Evolutionary conservation across 2,797 vertebrate genomes (phyloP).

Genomic region (Mareca strepera): DNA sequence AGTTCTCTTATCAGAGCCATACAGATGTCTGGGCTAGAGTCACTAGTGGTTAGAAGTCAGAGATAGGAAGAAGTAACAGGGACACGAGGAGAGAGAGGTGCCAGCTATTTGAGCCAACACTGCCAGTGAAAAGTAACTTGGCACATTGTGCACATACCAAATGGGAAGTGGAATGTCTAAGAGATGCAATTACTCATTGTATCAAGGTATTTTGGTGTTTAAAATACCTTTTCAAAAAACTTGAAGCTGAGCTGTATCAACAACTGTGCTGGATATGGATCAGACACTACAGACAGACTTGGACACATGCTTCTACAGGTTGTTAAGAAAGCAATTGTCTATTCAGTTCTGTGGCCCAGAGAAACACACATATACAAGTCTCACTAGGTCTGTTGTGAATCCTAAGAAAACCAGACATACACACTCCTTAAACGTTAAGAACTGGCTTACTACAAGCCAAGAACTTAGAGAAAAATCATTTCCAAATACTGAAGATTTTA

Average conservation of each 20-base stretch:
- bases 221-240: neutral
- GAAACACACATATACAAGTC: neutral
- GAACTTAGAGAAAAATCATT: neutral
- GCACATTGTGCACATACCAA: neutral
- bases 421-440: neutral
- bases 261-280: neutral
- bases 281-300: neutral
- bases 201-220: no score
- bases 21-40: neutral
- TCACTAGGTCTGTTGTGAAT: neutral
- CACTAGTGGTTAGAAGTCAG: neutral
- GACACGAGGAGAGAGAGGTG: neutral
- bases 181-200: neutral
- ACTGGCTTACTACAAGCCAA: neutral
- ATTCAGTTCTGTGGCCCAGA: neutral
- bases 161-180: neutral
- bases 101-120: neutral
- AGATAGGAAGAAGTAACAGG: neutral
- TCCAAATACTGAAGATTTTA: neutral
- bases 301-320: neutral
- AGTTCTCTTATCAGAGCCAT: conserved; percentile 20
- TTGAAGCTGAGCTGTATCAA: neutral
- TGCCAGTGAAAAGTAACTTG: neutral
- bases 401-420: neutral
- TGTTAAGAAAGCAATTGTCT: neutral